These are phyloP conservation scores for Sarcophaga caerulescens DNA, from an alignment of 2,888 invertebrate genomes.

Conservation along the genomic window DNA sequence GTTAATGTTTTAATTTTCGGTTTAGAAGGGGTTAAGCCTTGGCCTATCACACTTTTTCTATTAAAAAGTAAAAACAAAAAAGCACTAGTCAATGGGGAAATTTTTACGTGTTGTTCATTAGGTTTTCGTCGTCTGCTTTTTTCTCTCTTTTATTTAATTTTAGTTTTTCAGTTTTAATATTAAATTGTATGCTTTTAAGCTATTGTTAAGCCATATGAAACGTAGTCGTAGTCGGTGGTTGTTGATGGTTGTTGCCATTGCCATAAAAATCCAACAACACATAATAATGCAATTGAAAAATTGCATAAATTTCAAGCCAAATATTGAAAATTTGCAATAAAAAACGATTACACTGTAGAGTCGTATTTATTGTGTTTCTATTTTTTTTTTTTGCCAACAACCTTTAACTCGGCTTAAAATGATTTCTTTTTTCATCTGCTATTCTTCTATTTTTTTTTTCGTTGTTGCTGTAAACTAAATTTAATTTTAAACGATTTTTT, in stretches of 20 bases:
- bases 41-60: conserved; percentile 40
- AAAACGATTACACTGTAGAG: too few relatives aligned
- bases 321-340: conserved; percentile 42
- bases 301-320: conserved; percentile 56
- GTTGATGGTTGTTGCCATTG: conserved; percentile 30
- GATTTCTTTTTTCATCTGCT: conserved; percentile 7
- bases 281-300: conserved; percentile 64
- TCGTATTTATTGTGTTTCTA: not conserved
- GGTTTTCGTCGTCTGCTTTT: conserved; percentile 41
- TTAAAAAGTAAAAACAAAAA: not conserved
- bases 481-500: conserved; percentile 42
- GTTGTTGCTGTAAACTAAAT: not conserved
- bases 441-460: conserved; percentile 21
- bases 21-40: conserved; percentile 31
- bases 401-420: conserved; percentile 44
- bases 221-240: not conserved
- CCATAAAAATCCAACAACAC: conserved; percentile 23
- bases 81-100: conserved; percentile 47
- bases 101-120: conserved; percentile 54
- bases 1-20: too few relatives aligned
- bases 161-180: conserved; percentile 2
- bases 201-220: conserved; percentile 30
- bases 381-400: conserved; percentile 30
- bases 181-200: conserved; percentile 11
- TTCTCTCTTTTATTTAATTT: conserved; percentile 8